These are phyloP conservation scores for Euschistus heros DNA, from an alignment of 1,140 invertebrate genomes.

Conservation along the genomic window DNA sequence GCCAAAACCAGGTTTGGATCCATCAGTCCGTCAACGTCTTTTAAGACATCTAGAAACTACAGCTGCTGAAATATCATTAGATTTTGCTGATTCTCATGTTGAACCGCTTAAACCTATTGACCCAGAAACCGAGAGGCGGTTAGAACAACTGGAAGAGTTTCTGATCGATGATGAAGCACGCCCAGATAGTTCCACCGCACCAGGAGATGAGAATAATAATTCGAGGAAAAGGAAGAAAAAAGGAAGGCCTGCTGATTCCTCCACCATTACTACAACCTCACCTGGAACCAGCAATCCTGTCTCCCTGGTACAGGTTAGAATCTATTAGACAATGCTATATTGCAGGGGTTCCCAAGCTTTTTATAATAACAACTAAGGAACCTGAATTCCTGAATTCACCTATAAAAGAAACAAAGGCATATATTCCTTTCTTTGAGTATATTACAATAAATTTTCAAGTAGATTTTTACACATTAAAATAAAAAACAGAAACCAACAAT, in stretches of 20 bases:
- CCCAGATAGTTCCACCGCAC: conserved; percentile 10
- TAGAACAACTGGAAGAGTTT: conserved; percentile 24
- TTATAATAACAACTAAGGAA: no score
- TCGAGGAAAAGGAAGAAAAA: conserved; percentile 9
- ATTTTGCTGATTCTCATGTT: conserved; percentile 42
- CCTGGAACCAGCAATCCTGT: conserved; percentile 19
- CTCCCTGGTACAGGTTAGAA: conserved; percentile 23
- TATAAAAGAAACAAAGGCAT: no score
- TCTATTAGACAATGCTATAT: background rate
- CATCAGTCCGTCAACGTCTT: conserved; percentile 50
- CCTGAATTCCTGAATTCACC: no score
- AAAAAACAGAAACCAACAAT: no score
- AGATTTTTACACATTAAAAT: no score
- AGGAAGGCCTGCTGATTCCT: conserved; percentile 16
- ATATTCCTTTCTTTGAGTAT: no score
- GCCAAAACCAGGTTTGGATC: conserved; percentile 37
- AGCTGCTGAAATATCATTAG: conserved; percentile 54
- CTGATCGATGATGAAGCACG: conserved; percentile 8
- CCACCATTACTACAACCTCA: conserved; percentile 33
- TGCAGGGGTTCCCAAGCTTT: no score
- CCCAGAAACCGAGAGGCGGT: conserved; percentile 20
- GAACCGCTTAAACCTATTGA: conserved; percentile 21
- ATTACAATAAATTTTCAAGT: no score
- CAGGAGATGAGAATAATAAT: conserved; percentile 31
- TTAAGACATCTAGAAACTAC: conserved; percentile 59